Percentiles rank a stretch among this genome's conserved stretches.
phyloP scores from a whole-genome alignment of 2,113 vertebrate genomes.

The Lycaon pictus region DNA sequence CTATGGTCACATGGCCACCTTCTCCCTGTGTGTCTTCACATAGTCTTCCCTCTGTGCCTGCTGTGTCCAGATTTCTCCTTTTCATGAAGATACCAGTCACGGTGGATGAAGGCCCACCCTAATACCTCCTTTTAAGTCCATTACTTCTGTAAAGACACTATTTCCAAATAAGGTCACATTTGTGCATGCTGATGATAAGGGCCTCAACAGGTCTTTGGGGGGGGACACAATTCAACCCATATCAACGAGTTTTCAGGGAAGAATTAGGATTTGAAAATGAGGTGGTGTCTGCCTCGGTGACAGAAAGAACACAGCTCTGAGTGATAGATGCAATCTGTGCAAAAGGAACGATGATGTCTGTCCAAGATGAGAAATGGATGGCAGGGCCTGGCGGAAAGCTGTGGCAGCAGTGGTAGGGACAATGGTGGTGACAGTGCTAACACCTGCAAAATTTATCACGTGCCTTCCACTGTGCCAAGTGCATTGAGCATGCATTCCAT shows the following conservation, averaged over 20 bases:
- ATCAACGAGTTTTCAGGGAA: neutral
- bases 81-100: neutral
- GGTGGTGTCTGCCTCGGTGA: neutral
- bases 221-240: neutral
- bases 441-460: fast-evolving
- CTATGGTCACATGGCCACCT: neutral
- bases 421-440: neutral
- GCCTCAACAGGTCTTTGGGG: neutral
- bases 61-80: neutral
- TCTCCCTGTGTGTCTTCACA: neutral
- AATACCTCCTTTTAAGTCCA: neutral
- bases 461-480: fast-evolving
- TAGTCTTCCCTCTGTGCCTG: neutral
- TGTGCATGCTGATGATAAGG: neutral
- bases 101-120: neutral
- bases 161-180: neutral
- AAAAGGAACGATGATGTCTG: neutral
- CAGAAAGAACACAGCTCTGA: neutral
- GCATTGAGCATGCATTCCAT: neutral
- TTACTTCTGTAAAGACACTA: neutral
- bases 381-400: neutral
- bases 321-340: neutral
- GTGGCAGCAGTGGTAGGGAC: fast-evolving
- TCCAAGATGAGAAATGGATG: neutral
- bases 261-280: neutral